Evolutionary conservation across 92 coral and sea anemone genomes (phyloP), one percentile per base, ranked within the genome.

Genomic region (Porites lobata): DNA sequence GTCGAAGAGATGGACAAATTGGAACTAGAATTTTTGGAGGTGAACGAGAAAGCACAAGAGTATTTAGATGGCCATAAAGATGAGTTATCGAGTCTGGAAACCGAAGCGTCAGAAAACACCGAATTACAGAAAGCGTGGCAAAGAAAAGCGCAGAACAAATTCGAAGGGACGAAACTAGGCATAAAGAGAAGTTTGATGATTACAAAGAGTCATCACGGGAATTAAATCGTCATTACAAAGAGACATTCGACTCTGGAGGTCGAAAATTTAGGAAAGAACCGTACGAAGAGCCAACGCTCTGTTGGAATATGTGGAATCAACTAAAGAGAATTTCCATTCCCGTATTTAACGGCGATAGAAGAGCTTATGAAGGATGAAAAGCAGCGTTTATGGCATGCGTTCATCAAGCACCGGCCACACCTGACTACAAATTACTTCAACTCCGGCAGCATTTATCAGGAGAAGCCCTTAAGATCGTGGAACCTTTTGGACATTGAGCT

Each of bases 251-350:
- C 20, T 63, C 51, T 17, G 18, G 19, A 69, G 75, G 75, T 69
- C 24, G 47, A 24, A 6, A 24, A 69, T 20, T 20, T 18, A 50
- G 2, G 76, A 43, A 32, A 43, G 53, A 22, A 3, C n/a, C 53
- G 59, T 24, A 17, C 43, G 75, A 69, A 69, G 22, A 69, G 50
- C 66, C 18, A 26, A 50, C 50, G 50, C 79, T 75, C 6, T 52
- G 66, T 13, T 52, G 58, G 50, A 66, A 75, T 57, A 53, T 75
- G 79, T 75, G 65, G 94, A 85, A 87, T 29, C 96, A 93, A 62
- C 52, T 93, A 8, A 93, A 86, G 78, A 87, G 90, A 38, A 93
- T 86, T 79, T 89, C 96, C 8, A 93, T 93, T 68, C 93, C 94
- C 22, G 91, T 81, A 62, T 93, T 94, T 69, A 76, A 83, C 38